Conservation (phyloP, 2,888 invertebrate genomes). For the Patella pellucida region DNA sequence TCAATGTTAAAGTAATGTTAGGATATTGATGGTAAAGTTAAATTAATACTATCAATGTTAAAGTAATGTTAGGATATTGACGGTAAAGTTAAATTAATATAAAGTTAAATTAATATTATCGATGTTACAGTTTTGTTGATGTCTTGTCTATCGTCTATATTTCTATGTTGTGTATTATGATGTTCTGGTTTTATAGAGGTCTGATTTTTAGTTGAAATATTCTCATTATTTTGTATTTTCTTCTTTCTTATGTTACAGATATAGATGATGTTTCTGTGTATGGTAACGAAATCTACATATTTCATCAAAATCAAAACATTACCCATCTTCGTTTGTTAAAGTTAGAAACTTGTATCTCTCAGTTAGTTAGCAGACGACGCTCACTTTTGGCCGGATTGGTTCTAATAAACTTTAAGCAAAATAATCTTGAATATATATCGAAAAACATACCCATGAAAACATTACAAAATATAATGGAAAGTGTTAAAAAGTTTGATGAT, state of each 20-base stretch:
- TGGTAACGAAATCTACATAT: conserved; percentile 50
- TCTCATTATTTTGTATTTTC: too few species aligned
- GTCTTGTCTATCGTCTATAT: too few species aligned
- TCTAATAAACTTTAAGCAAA: conserved; percentile 28
- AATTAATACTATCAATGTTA: conserved; percentile 14
- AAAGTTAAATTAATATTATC: too few species aligned
- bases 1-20: conserved; percentile 7
- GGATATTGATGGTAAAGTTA: conserved; percentile 43
- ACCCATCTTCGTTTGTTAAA: conserved; percentile 48
- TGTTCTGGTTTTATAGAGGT: conserved; percentile 45
- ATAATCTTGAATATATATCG: neutral
- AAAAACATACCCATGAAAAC: too few species aligned
- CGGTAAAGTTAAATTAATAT: too few species aligned
- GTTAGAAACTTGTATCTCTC: conserved; percentile 26
- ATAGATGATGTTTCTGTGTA: conserved; percentile 42
- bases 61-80: conserved; percentile 20
- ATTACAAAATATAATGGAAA: too few species aligned
- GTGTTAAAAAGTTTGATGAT: too few species aligned
- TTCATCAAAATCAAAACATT: conserved; percentile 43
- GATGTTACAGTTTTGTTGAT: conserved; percentile 18
- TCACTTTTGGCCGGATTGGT: conserved; percentile 29
- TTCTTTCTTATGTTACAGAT: conserved; percentile 34
- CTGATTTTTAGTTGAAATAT: neutral
- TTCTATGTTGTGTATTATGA: too few species aligned
- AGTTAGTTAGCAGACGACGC: conserved; percentile 17